These are phyloP conservation scores for Rosalia funebris DNA, from an alignment of 2,888 invertebrate species.

Conservation along the genomic window DNA sequence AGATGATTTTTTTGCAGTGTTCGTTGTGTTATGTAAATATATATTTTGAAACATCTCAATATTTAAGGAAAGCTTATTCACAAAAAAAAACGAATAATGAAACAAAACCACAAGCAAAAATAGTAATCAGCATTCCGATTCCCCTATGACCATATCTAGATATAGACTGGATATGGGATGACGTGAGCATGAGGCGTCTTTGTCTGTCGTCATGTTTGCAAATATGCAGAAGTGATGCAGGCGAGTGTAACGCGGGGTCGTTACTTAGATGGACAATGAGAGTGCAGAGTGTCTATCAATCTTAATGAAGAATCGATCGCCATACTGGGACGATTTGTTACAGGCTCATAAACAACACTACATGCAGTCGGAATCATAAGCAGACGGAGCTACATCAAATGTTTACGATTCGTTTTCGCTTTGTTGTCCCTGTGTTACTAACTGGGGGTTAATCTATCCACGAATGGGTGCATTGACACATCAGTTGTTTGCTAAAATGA, in stretches of 20 bases:
- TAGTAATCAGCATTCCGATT: too few species aligned
- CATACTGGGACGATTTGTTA: slow-evolving; percentile 56
- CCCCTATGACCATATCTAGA: too few species aligned
- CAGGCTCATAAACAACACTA: slow-evolving; percentile 54
- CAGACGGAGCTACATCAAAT: slow-evolving; percentile 8
- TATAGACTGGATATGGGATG: too few species aligned
- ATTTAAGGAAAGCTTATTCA: too few species aligned
- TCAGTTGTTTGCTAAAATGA: too few species aligned
- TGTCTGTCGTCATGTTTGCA: background rate
- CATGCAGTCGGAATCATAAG: slow-evolving; percentile 49
- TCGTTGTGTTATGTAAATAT: too few species aligned
- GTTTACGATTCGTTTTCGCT: slow-evolving; percentile 5
- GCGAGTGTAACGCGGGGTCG: background rate
- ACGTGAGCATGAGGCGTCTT: too few species aligned
- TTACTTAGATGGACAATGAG: slow-evolving; percentile 40
- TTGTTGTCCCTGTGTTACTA: background rate
- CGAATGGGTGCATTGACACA: too few species aligned
- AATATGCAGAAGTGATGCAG: background rate
- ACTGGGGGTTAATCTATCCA: background rate
- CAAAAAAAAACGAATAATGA: too few species aligned
- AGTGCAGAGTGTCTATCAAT: slow-evolving; percentile 52
- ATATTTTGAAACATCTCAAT: too few species aligned
- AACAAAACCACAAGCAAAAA: too few species aligned
- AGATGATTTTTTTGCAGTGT: too few species aligned
- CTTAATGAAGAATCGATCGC: slow-evolving; percentile 56